These are phyloP conservation scores for Congeria kusceri DNA, from an alignment of 2,888 invertebrate species.

Conservation along the genomic window DNA sequence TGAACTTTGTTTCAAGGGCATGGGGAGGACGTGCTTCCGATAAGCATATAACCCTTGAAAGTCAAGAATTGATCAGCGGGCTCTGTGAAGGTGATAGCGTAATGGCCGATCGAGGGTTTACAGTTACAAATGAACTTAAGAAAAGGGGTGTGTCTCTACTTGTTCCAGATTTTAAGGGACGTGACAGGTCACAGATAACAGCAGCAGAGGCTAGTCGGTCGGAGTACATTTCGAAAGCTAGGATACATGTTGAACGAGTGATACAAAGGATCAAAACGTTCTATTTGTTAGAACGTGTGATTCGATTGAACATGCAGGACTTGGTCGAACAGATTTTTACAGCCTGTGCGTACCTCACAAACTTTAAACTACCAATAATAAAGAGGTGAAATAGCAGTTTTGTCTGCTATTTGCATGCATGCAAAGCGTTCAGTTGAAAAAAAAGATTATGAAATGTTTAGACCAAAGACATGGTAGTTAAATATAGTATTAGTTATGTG, in stretches of 20 bases:
- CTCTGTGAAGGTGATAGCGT: constrained; percentile 16
- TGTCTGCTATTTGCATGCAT: too few species aligned
- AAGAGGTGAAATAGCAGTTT: too few species aligned
- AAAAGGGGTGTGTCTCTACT: constrained; percentile 8
- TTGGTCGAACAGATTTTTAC: constrained; percentile 21
- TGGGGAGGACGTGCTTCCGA: constrained; percentile 45
- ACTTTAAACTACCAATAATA: constrained; percentile 16
- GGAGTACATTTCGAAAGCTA: constrained; percentile 11
- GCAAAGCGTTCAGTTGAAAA: too few species aligned
- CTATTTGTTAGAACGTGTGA: constrained; percentile 6
- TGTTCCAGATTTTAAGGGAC: constrained; percentile 18
- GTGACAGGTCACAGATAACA: constrained; percentile 13
- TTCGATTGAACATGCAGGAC: constrained; percentile 22
- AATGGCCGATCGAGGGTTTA: constrained; percentile 35
- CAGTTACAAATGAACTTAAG: background rate
- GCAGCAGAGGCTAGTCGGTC: background rate
- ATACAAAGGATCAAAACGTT: background rate
- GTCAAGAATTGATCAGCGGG: constrained; percentile 18
- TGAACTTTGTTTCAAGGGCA: constrained; percentile 33
- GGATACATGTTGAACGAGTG: constrained; percentile 9
- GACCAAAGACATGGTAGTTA: too few species aligned
- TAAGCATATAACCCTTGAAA: constrained; percentile 42
- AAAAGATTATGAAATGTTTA: too few species aligned
- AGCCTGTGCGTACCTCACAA: constrained; percentile 6
- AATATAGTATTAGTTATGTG: too few species aligned